Percentiles rank a stretch among this genome's conserved stretches.
Evolutionary conservation across 2,113 vertebrate genomes (phyloP).

Genomic region (Nymphicus hollandicus): DNA sequence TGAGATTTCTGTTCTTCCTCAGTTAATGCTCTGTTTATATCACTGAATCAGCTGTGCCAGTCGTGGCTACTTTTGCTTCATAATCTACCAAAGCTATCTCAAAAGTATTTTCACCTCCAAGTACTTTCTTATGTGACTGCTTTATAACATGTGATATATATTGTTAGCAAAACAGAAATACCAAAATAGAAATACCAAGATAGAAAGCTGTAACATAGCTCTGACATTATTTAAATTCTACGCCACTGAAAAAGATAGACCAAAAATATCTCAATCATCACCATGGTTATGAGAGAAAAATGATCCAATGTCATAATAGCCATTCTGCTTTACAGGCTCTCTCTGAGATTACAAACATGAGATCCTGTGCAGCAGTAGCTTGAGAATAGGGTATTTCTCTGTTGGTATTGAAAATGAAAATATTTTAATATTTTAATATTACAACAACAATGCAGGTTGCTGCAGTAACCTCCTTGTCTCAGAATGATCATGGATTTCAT

Average conservation of each 20-base stretch:
- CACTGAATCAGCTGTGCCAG: not conserved
- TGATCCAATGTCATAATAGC: not conserved
- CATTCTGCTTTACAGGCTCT: not conserved
- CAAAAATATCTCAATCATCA: not conserved
- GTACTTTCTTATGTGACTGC: not conserved
- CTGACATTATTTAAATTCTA: not conserved
- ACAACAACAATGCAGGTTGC: not conserved
- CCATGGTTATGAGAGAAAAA: not conserved
- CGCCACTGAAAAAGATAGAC: not conserved
- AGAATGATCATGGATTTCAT: not conserved
- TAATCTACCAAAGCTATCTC: not conserved
- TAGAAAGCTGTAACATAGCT: not conserved
- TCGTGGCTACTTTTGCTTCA: not conserved
- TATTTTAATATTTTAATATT: not conserved
- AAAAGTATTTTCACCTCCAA: not conserved
- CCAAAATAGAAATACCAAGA: not conserved
- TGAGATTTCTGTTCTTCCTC: not conserved
- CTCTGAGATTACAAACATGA: not conserved
- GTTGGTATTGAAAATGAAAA: not conserved
- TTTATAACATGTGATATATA: not conserved
- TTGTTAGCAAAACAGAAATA: not conserved
- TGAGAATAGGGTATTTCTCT: not conserved
- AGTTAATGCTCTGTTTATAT: not conserved
- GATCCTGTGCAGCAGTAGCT: not conserved
- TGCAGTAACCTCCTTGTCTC: not conserved